Conservation (phyloP, 2,888 invertebrate species). For the Miltochrista miniata region DNA sequence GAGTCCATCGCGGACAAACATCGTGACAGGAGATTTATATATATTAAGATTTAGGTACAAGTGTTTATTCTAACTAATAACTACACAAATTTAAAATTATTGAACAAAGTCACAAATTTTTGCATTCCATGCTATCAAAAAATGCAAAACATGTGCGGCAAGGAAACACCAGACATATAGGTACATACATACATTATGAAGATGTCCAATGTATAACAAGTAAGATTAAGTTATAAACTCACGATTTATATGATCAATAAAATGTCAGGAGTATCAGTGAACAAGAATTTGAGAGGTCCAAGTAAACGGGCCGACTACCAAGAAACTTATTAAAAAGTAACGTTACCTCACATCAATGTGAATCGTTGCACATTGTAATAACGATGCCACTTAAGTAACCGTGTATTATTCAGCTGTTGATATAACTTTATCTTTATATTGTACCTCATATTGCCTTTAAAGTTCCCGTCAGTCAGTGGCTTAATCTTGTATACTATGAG, state of each 20-base stretch:
- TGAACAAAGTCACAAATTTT: too few species aligned
- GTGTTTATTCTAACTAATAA: too few species aligned
- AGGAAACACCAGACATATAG: background rate
- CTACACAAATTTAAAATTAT: slow-evolving; percentile 2
- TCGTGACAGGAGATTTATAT: too few species aligned
- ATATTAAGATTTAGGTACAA: too few species aligned
- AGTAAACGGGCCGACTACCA: slow-evolving; percentile 40
- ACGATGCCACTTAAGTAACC: slow-evolving; percentile 37
- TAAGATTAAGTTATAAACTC: slow-evolving; percentile 65
- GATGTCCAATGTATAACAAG: slow-evolving; percentile 23
- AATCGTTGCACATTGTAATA: slow-evolving; percentile 48
- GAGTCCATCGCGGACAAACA: too few species aligned
- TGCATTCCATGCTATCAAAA: too few species aligned
- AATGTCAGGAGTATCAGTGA: slow-evolving; percentile 44
- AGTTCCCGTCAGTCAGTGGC: slow-evolving; percentile 23
- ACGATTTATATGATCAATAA: slow-evolving; percentile 63
- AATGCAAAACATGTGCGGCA: background rate
- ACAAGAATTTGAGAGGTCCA: slow-evolving; percentile 37
- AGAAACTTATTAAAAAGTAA: slow-evolving; percentile 55
- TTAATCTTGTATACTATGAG: slow-evolving; percentile 17
- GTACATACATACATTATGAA: slow-evolving; percentile 17
- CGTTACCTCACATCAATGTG: slow-evolving; percentile 39
- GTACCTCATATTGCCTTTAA: slow-evolving; percentile 20
- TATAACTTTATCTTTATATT: slow-evolving; percentile 32
- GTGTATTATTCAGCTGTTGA: slow-evolving; percentile 35